Base-by-base conservation (phyloP, 2,797 vertebrate species). In the Pogonophryne albipinna region DNA sequence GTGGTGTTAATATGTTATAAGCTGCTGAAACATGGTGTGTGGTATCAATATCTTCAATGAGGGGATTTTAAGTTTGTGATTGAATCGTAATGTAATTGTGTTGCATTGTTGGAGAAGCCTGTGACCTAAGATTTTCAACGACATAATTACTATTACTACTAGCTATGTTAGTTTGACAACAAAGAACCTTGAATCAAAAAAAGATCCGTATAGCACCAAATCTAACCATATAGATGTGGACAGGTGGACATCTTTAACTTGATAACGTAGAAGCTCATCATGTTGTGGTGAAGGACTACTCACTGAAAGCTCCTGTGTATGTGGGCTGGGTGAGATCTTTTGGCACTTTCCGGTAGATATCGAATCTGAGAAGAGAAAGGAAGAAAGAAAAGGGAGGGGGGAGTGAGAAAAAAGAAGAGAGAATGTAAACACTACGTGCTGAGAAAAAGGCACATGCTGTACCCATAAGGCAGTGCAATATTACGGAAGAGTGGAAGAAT, bases 311-410 rank as follows among this genome's bases (percentile, higher is more conserved):
- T 92, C 98, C 98, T 49, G 98, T 98, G 93, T 99, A 99, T 3
- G 98, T 99, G 77, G 98, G 98, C 95, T 99, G 98, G 17, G 98
- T 99, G 80, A 99, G 97, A 95, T 99, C 98, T 95, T 99, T 99
- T 90, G 98, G 98, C 84, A 99, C 98, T 95, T 99, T 99, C 95
- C 98, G 97, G 96, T 99, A 99, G 95, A 99, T 98, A 94, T 99
- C 98, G 91, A 99, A 97, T 95, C 98, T 99, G 95, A 45, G 91
- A 77, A 86, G 74, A 82, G 56, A 85, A 63, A 74, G 5, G n/a
- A 88, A 73, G 70, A 91, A 78, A 76, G 20, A 16, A 71, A 53
- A 74, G 70, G 65, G 49, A 58, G 68, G 31, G 31, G 66, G 55
- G 50, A 66, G 72, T 74, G 72, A 84, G 71, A 73, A 76, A 70